phyloP scores from a whole-genome alignment of 2,113 vertebrate genomes.

The Anarrhichthys ocellatus region DNA sequence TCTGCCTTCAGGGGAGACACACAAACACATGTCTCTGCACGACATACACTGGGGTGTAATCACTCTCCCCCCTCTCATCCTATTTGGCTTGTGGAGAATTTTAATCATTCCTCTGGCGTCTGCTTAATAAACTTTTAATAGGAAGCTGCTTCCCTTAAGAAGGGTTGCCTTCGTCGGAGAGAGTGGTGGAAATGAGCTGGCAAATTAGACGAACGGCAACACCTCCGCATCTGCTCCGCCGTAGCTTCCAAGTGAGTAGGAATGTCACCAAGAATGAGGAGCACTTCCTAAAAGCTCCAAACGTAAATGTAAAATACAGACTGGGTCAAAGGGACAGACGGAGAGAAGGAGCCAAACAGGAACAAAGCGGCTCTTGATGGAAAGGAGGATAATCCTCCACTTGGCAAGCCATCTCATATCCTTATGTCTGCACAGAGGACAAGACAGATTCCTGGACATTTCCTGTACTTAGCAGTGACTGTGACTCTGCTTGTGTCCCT shows the following conservation, averaged over 20 bases:
- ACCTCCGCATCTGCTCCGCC: constrained; percentile 38
- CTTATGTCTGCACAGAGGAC: constrained; percentile 13
- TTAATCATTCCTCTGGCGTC: constrained; percentile 65
- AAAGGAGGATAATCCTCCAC: constrained; percentile 41
- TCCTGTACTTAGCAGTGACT: constrained; percentile 35
- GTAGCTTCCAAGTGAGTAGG: constrained; percentile 20
- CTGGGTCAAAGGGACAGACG: constrained; percentile 11
- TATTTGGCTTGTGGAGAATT: constrained; percentile 51
- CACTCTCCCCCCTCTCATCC: constrained; percentile 17
- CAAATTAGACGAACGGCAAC: constrained; percentile 50
- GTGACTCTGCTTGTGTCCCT: constrained; percentile 12
- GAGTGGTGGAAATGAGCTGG: constrained; percentile 48
- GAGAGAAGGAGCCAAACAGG: constrained; percentile 1
- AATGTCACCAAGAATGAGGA: constrained; percentile 13
- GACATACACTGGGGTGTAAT: constrained; percentile 34
- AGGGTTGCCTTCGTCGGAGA: constrained; percentile 30
- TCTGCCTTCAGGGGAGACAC: constrained; percentile 48
- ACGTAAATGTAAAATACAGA: constrained; percentile 32
- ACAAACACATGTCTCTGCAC: not conserved
- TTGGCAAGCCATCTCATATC: constrained; percentile 7
- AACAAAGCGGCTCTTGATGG: constrained; percentile 16
- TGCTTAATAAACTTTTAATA: constrained; percentile 69
- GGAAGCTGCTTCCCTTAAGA: constrained; percentile 49
- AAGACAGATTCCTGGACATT: constrained; percentile 44
- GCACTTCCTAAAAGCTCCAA: constrained; percentile 24